These are phyloP conservation scores for Gymnocephalus cernua DNA, from an alignment of 2,113 vertebrate genomes.

Conservation along the genomic window DNA sequence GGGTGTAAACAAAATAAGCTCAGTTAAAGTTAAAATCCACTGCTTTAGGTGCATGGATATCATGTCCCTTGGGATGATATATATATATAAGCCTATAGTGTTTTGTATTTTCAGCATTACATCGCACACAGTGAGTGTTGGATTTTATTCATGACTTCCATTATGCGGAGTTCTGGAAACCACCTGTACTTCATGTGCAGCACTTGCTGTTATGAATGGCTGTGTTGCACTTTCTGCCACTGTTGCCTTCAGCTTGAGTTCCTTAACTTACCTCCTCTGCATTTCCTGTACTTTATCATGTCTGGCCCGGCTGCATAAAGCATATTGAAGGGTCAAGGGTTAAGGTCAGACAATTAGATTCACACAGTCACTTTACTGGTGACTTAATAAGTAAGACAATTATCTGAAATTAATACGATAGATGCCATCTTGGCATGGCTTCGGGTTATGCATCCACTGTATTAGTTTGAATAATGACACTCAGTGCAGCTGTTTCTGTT, in stretches of 20 bases:
- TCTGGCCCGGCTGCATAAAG: constrained; percentile 54
- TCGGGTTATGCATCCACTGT: constrained; percentile 50
- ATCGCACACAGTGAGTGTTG: constrained; percentile 26
- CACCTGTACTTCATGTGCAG: constrained; percentile 40
- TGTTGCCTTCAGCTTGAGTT: constrained; percentile 33
- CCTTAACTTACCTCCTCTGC: constrained; percentile 28
- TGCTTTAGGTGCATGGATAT: no score
- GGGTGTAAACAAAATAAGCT: background rate
- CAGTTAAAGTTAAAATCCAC: background rate
- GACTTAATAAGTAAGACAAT: constrained; percentile 73
- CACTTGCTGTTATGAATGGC: constrained; percentile 54
- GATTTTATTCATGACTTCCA: constrained; percentile 75
- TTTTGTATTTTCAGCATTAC: constrained; percentile 31
- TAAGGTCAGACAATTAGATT: constrained; percentile 70
- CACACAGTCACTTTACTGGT: constrained; percentile 39
- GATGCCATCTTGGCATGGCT: constrained; percentile 61
- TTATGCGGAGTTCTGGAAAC: constrained; percentile 50
- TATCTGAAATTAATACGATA: constrained; percentile 73
- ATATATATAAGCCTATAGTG: background rate
- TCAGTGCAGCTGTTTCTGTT: constrained; percentile 37
- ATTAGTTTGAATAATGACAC: constrained; percentile 64
- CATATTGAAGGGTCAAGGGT: constrained; percentile 58
- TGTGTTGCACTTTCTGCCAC: constrained; percentile 44
- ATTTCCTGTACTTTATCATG: constrained; percentile 52
- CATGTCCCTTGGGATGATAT: no score